Evolutionary conservation across 2,888 invertebrate genomes (phyloP).

Genomic region (Glaucopsyche alexis): DNA sequence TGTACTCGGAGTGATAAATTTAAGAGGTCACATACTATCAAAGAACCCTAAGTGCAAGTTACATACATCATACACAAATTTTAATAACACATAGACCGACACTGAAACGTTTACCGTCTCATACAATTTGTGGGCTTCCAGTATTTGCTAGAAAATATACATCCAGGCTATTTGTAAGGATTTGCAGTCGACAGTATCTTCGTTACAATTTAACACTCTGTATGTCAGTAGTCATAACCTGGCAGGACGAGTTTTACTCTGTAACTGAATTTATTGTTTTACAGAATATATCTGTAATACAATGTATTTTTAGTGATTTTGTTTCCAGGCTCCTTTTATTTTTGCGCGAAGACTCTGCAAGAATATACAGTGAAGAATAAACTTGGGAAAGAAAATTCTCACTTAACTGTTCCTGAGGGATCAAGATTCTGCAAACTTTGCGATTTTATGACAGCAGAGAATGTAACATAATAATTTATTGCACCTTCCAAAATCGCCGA

Average conservation of each 20-base stretch:
- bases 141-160: too few species aligned
- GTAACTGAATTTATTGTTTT: background rate
- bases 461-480: background rate
- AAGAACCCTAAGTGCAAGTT: too few species aligned
- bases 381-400: slow-evolving; percentile 8
- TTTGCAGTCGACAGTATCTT: background rate
- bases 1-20: too few species aligned
- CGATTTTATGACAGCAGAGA: slow-evolving; percentile 8
- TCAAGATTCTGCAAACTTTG: background rate
- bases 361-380: slow-evolving; percentile 2
- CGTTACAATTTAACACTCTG: background rate
- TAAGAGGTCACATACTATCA: too few species aligned
- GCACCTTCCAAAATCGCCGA: background rate
- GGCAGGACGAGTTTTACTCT: background rate
- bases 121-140: too few species aligned
- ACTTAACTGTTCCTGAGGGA: background rate
- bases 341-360: background rate
- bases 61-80: too few species aligned
- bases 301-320: slow-evolving; percentile 12
- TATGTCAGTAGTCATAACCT: background rate
- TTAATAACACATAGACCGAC: too few species aligned
- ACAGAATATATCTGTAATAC: background rate
- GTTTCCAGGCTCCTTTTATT: background rate
- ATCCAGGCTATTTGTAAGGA: background rate
- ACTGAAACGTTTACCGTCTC: too few species aligned